phyloP scores from a whole-genome alignment of 2,888 invertebrate species.

The Lamellibrachia columna region DNA sequence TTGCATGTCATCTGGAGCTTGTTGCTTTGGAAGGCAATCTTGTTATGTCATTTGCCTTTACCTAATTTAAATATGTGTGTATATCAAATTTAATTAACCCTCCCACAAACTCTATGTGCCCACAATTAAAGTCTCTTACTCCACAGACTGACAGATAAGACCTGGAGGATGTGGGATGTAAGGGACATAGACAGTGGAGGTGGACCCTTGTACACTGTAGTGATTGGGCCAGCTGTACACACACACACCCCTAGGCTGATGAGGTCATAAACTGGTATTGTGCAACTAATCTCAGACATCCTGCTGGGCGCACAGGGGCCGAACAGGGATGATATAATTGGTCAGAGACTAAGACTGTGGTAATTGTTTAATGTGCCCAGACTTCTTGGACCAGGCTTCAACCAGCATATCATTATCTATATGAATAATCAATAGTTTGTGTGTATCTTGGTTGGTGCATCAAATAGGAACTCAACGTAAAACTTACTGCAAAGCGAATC shows the following conservation, averaged over 20 bases:
- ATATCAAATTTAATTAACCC: background rate
- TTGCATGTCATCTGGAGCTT: background rate
- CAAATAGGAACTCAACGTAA: background rate
- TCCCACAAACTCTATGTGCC: background rate
- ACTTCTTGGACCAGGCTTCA: background rate
- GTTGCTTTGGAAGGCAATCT: background rate
- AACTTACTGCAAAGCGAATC: background rate
- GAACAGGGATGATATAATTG: background rate
- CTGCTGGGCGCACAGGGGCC: background rate
- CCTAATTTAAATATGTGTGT: background rate
- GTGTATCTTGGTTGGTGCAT: background rate
- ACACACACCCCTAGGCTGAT: background rate
- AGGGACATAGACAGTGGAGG: background rate
- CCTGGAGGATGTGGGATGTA: background rate
- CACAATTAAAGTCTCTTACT: background rate
- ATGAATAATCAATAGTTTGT: background rate
- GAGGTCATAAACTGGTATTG: background rate
- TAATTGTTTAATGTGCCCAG: background rate
- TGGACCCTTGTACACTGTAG: background rate
- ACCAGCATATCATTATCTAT: background rate
- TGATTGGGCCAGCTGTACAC: background rate
- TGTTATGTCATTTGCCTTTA: background rate
- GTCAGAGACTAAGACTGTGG: background rate
- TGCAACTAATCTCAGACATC: background rate
- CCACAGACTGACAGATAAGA: background rate